phyloP scores from a whole-genome alignment of 1,140 invertebrate genomes.

The Carcinoscorpius rotundicauda region DNA sequence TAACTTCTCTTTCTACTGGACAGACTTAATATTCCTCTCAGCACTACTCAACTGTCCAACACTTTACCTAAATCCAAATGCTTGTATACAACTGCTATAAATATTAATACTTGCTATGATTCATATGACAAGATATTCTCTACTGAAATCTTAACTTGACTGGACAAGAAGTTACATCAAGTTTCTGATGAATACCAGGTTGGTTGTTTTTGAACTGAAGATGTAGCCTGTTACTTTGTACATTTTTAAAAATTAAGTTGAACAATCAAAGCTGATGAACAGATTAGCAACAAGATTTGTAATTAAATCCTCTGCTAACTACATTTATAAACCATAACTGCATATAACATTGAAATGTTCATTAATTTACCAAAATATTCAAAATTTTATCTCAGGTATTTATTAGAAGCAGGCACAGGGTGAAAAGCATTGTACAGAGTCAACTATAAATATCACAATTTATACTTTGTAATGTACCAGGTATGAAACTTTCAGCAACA shows the following conservation, averaged over 20 bases:
- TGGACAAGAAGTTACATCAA: no score
- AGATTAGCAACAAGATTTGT: background rate
- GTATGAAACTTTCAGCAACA: constrained; percentile 23
- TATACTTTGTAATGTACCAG: constrained; percentile 14
- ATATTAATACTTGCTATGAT: background rate
- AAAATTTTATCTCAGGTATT: background rate
- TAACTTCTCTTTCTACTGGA: background rate
- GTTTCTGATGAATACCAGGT: no score
- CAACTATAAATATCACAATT: constrained; percentile 2
- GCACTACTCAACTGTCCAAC: background rate
- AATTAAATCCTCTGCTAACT: background rate
- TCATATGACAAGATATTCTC: no score
- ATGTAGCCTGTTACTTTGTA: no score
- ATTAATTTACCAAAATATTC: background rate
- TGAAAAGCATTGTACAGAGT: background rate
- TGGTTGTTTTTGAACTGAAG: no score
- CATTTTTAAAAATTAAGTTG: no score
- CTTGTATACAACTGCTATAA: background rate
- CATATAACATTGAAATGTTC: background rate
- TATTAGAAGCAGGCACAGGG: background rate
- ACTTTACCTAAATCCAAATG: background rate
- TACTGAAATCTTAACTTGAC: no score
- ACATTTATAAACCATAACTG: background rate
- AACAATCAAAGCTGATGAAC: no score
- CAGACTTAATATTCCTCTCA: background rate